Evolutionary conservation across 2,113 vertebrate species (phyloP), one percentile per base, ranked within the genome.

Genomic region (Monarcha castaneiventris): DNA sequence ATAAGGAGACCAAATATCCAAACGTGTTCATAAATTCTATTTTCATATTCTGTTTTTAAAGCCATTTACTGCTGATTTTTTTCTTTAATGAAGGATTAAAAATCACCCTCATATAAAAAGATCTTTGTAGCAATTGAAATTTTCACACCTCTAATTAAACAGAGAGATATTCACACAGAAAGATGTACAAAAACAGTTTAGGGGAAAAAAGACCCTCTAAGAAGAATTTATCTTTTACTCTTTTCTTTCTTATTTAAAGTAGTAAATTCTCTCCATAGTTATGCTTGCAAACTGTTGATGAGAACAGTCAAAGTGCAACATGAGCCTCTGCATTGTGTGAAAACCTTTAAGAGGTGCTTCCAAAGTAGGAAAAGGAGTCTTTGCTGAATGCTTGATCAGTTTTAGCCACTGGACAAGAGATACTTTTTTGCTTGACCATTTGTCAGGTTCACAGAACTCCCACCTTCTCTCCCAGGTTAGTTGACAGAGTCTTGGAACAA

Each of bases 71-170:
- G 58, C 5, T 62, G 9, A 12, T 48, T 76, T 55, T 67, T 93
- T 71, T 52, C 32, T 68, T 76, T 82, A 84, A 49, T 51, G 59
- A 93, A 77, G 29, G 59, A 85, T 80, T 83, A 89, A 89, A 94
- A 68, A 92, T 49, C 76, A 66, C 13, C 43, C 72, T 56, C 30
- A 39, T 16, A 25, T 63, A 74, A 51, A 56, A 80, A 76, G 15
- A 51, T 55, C 33, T 72, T 54, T 63, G 52, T 3, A 77, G 87
- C 58, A 94, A 85, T 62, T 61, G 49, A 14, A 66, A 84, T 84
- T 93, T 82, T 85, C 75, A 90, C 75, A 86, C 41, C 37, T 80
- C 56, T 90, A 86, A 90, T 85, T 83, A 89, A 95, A 68, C 19
- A 90, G 49, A 83, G 54, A 51, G 13, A 93, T 10, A 9, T 14